Evolutionary conservation across 2,888 invertebrate genomes (phyloP), one percentile per base, ranked within the genome.

Genomic region (Hyposoter dolosus): DNA sequence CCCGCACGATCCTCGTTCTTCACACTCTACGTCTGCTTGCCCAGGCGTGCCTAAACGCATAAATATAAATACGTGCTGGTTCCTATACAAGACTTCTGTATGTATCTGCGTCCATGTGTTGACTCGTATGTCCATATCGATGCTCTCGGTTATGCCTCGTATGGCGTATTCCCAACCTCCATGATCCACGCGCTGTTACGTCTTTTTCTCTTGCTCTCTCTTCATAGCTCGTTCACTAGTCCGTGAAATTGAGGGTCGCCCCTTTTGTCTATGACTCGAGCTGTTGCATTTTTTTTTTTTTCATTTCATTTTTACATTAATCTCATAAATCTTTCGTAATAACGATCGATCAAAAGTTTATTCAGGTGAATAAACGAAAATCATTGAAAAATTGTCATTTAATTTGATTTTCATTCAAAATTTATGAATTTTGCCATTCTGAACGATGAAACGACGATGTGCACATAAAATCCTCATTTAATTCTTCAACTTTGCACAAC

Each of bases 211-310:
- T 28, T 40, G 35, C 69, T 71, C 63, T 65, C 65, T 32, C 77
- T 47, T 17, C 45, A 40, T 66, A 50, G 50, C 60, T 72, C 60
- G 89, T 83, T 89, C 92, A 90, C 90, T 92, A 92, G 90, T 89
- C 93, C 93, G 92, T 94, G 93, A 94, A 93, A 94, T 93, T 93
- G 92, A 91, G 91, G 90, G 43, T 88, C 91, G 90, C 90, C 91
- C 92, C 90, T 90, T 87, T 89, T 84, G 87, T 81, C 86, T 87
- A 86, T 84, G 84, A 79, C 81, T 76, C 66, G 72, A 83, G 63
- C 60, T 76, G 79, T 32, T 32, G 68, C 60, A 47, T 74, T 40
- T 32, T 19, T 63, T 32, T 19, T 63, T 86, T 83, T 87, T 86
- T 82, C 83, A 85, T 84, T 43, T 74, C 60, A 15, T 60, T 60